Evolutionary conservation across 2,113 vertebrate species (phyloP).

Genomic region (Apaloderma vittatum): DNA sequence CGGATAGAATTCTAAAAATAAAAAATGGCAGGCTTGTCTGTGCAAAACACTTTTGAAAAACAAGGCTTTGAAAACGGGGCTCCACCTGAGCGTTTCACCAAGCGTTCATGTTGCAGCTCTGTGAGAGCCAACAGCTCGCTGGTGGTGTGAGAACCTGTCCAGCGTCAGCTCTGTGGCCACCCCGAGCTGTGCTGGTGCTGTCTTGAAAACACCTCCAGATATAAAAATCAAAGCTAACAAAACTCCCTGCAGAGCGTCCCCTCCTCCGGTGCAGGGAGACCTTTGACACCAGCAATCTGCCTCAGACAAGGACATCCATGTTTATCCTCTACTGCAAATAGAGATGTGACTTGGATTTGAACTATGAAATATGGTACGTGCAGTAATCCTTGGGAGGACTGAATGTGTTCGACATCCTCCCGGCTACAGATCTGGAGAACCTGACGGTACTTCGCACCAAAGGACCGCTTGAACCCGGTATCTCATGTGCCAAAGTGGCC

Average conservation of each 20-base stretch:
- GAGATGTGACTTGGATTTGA: neutral
- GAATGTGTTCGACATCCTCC: neutral
- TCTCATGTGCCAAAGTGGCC: neutral
- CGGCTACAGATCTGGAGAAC: neutral
- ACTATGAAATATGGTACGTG: neutral
- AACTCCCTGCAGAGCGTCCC: neutral
- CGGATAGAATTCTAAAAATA: neutral
- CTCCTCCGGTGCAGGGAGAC: neutral
- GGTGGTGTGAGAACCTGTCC: accelerated
- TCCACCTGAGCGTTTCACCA: neutral
- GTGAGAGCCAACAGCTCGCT: neutral
- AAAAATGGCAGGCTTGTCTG: neutral
- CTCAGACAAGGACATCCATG: neutral
- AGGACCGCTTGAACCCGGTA: neutral
- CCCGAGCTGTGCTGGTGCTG: neutral
- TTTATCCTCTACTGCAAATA: neutral
- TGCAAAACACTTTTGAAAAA: neutral
- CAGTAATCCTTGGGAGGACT: neutral
- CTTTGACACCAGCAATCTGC: neutral
- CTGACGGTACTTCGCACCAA: neutral
- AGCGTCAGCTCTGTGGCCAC: neutral
- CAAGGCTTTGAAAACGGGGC: neutral
- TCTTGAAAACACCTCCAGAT: neutral
- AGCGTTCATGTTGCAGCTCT: neutral
- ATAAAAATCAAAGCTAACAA: neutral